Conservation (phyloP, 2,797 vertebrate genomes). For the Graptemys geographica region DNA sequence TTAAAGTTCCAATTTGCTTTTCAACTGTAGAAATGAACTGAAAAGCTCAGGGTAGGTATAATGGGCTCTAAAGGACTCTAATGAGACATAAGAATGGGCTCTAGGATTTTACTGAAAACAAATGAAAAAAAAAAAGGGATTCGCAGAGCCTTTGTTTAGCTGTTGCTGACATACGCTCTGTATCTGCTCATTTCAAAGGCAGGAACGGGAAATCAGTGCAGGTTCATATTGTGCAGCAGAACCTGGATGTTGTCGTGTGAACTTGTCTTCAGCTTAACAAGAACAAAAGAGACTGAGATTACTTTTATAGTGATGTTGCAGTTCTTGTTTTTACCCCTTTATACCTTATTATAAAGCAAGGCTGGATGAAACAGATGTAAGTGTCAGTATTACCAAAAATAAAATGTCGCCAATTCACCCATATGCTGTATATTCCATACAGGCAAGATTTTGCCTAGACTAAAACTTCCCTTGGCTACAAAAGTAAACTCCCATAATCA, state of each 20-base stretch:
- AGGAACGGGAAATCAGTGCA: not conserved
- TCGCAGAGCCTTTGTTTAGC: not conserved
- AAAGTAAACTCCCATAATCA: not conserved
- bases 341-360: not conserved
- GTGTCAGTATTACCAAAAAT: not conserved
- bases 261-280: not conserved
- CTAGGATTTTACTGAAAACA: not conserved
- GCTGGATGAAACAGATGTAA: not conserved
- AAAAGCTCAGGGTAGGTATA: not conserved
- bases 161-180: not conserved
- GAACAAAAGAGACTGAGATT: not conserved
- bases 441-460: not conserved
- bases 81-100: not conserved
- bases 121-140: not conserved
- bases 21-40: not conserved
- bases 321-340: not conserved
- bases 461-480: not conserved
- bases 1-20: slow-evolving; percentile 18
- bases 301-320: not conserved
- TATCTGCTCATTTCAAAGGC: not conserved
- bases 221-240: not conserved
- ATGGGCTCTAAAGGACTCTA: not conserved
- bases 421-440: not conserved
- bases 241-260: not conserved
- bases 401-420: not conserved